These are phyloP conservation scores for Elanus axillaris DNA, from an alignment of 2,113 vertebrate genomes.

Conservation along the genomic window DNA sequence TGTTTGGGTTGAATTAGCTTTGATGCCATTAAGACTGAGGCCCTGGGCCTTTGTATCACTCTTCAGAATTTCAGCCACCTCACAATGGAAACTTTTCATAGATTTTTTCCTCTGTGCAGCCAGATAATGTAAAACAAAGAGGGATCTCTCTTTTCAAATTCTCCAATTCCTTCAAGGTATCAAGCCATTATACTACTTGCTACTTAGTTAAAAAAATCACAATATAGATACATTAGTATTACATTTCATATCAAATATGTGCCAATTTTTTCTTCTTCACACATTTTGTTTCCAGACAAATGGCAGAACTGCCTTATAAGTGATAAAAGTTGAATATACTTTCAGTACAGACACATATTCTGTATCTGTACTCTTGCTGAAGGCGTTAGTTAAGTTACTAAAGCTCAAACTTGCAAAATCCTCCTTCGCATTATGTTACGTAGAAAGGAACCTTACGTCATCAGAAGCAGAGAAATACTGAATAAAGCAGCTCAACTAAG, in stretches of 20 bases:
- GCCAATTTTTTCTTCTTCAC: neutral
- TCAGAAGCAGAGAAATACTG: neutral
- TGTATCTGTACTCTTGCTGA: neutral
- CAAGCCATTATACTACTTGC: neutral
- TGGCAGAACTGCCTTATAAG: neutral
- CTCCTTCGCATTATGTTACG: neutral
- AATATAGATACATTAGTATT: neutral
- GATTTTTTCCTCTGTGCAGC: neutral
- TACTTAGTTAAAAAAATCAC: neutral
- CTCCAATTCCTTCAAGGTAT: neutral
- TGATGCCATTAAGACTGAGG: neutral
- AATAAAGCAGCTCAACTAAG: neutral
- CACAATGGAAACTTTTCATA: neutral
- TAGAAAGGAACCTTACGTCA: neutral
- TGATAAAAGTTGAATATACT: neutral
- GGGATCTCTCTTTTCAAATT: neutral
- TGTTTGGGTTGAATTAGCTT: neutral
- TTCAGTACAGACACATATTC: neutral
- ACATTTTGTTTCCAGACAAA: slow-evolving; percentile 16
- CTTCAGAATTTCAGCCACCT: neutral
- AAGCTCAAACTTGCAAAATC: neutral
- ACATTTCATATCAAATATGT: neutral
- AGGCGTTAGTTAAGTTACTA: neutral
- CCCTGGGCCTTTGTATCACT: neutral
- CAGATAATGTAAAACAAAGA: slow-evolving; percentile 30